phyloP scores from a whole-genome alignment of 1,140 invertebrate genomes.

The Calephelis nemesis region DNA sequence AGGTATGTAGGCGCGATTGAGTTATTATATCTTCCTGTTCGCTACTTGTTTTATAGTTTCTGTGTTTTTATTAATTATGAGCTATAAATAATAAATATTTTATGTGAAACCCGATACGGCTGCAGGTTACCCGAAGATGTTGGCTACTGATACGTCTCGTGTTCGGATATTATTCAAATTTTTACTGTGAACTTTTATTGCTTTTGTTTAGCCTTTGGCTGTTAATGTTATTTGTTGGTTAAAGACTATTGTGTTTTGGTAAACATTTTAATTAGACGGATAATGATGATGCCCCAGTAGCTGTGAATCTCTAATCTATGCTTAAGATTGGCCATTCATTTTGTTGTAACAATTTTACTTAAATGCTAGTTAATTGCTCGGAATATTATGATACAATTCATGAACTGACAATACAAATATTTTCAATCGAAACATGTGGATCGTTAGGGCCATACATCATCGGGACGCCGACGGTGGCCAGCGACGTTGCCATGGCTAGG shows the following conservation, averaged over 20 bases:
- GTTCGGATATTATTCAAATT: constrained; percentile 14
- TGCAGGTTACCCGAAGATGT: constrained; percentile 9
- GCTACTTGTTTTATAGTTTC: constrained; percentile 75
- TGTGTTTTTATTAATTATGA: constrained; percentile 77
- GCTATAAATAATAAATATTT: constrained; percentile 76
- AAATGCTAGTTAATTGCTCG: no score
- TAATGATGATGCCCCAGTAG: not conserved
- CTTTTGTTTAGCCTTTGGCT: not conserved
- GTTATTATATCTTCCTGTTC: constrained; percentile 77
- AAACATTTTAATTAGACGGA: not conserved
- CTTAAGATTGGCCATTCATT: no score
- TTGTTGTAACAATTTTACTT: no score
- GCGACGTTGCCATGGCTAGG: no score
- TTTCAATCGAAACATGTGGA: no score
- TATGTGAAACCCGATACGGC: constrained; percentile 70
- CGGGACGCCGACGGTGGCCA: no score
- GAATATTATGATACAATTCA: no score
- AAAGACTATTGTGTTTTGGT: not conserved
- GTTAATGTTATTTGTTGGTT: constrained; percentile 4
- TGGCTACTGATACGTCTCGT: not conserved
- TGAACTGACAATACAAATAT: no score
- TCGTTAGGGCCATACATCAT: no score
- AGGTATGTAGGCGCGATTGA: constrained; percentile 66
- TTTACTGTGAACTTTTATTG: constrained; percentile 6
- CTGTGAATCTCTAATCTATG: not conserved